Base-by-base conservation (phyloP, 2,113 vertebrate genomes). In the Aldabrachelys gigantea region DNA sequence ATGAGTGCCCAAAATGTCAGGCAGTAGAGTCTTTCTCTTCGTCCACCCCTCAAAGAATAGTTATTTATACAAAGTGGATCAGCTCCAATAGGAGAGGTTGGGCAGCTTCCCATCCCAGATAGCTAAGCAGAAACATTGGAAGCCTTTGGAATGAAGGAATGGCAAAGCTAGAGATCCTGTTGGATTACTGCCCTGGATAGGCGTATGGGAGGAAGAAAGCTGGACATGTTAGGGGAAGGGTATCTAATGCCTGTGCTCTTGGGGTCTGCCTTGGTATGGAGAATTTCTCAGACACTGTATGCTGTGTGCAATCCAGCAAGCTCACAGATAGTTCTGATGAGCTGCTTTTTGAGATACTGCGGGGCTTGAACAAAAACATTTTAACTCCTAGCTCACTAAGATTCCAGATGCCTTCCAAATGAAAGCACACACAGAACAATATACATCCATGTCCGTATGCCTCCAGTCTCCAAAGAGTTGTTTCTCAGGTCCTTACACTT, bases 281-380 rank as follows among this genome's bases (percentile, higher is more conserved):
- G 85, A 82, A 89, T 94, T 35, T 94, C 85, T 90, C 80, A 79
- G n/a, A 89, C 89, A 88, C 89, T 80, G 31, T 21, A 29, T 38
- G 69, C 80, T 84, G 88, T 9, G 12, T 96, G 95, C 95, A 76
- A 90, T 41, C 95, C 95, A 93, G 88, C 91, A 96, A 92, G 50
- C 95, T 96, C 94, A 79, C 95, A 97, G 95, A 96, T 96, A 95
- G 95, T 95, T 95, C 95, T 92, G 89, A 96, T 96, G 96, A 97
- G 93, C 84, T 96, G 93, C 29, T 31, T 89, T 91, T 90, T 57
- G 84, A 95, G 92, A 92, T 82, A 38, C 3, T 83, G 76, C 91
- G 80, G 65, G 75, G 50, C 84, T 90, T 76, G 87, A 95, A 86
- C 88, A 93, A 91, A 96, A 94, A 91, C 80, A 93, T 52, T 93